Evolutionary conservation across 2,888 invertebrate species (phyloP).

Genomic region (Drosophila cyrtoloma): DNA sequence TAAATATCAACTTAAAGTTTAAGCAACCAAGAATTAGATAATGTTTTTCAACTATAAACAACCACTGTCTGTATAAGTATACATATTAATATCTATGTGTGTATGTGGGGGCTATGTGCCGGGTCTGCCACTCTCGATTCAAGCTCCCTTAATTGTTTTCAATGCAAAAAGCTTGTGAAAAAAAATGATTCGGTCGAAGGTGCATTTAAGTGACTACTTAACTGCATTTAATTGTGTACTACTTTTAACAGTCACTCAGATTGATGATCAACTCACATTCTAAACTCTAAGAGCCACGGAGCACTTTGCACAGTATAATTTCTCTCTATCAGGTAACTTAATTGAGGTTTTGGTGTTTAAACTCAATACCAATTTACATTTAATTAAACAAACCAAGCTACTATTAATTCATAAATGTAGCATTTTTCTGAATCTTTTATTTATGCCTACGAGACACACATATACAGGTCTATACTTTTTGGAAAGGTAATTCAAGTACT

Average conservation of each 20-base stretch:
- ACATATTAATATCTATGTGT: not conserved
- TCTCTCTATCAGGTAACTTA: not conserved
- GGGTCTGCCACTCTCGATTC: not conserved
- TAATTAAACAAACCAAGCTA: not conserved
- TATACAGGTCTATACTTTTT: not conserved
- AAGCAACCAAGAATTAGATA: not conserved
- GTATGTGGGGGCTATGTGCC: not conserved
- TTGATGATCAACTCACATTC: not conserved
- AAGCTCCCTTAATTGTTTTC: not conserved
- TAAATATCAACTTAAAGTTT: not conserved
- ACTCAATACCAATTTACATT: not conserved
- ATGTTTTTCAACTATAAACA: not conserved
- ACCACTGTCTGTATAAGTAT: not conserved
- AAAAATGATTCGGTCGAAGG: not conserved
- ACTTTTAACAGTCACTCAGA: not conserved
- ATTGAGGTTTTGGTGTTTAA: not conserved
- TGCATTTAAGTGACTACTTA: constrained; percentile 1
- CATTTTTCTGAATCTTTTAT: not conserved
- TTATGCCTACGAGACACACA: not conserved
- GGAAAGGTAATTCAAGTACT: not conserved
- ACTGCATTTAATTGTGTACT: not conserved
- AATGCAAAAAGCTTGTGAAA: not conserved
- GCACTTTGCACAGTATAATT: not conserved
- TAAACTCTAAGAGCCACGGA: not conserved
- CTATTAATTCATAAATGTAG: not conserved